Evolutionary conservation across 2,113 vertebrate species (phyloP).

Genomic region (Aldabrachelys gigantea): DNA sequence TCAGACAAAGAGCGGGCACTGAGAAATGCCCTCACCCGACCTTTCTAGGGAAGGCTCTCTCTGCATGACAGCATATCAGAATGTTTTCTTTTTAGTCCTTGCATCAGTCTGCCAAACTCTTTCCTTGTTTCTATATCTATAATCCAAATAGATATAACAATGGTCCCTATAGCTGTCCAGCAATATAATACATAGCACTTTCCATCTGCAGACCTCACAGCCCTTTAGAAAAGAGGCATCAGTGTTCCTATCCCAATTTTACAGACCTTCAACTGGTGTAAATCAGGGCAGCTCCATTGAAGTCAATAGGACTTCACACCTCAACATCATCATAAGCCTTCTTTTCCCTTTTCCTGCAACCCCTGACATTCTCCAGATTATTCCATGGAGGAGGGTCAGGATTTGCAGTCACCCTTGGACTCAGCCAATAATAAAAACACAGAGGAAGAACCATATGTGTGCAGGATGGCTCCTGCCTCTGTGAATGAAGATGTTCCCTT

Average conservation of each 20-base stretch:
- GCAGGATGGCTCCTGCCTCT: neutral
- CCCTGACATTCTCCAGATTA: neutral
- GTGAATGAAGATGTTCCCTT: neutral
- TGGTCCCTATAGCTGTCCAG: slow-evolving; percentile 67
- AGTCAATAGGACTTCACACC: neutral
- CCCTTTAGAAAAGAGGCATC: slow-evolving; percentile 44
- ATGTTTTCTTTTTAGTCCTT: slow-evolving; percentile 43
- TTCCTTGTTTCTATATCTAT: slow-evolving; percentile 57
- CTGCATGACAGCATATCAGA: slow-evolving; percentile 65
- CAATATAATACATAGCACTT: slow-evolving; percentile 54
- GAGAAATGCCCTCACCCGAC: slow-evolving; percentile 65
- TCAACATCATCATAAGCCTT: neutral
- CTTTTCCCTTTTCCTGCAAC: neutral
- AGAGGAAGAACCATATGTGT: neutral
- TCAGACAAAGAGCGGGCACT: slow-evolving; percentile 72
- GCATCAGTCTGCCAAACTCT: slow-evolving; percentile 66
- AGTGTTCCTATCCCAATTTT: slow-evolving; percentile 41
- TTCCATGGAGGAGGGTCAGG: neutral
- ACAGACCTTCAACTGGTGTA: slow-evolving; percentile 17
- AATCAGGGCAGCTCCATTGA: neutral
- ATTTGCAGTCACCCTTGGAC: neutral
- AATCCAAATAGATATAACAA: slow-evolving; percentile 66
- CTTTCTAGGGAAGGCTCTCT: slow-evolving; percentile 61
- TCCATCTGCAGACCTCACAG: slow-evolving; percentile 28
- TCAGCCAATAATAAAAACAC: neutral